phyloP scores from a whole-genome alignment of 1,140 invertebrate genomes.

The Drosophila parabipectinata region DNA sequence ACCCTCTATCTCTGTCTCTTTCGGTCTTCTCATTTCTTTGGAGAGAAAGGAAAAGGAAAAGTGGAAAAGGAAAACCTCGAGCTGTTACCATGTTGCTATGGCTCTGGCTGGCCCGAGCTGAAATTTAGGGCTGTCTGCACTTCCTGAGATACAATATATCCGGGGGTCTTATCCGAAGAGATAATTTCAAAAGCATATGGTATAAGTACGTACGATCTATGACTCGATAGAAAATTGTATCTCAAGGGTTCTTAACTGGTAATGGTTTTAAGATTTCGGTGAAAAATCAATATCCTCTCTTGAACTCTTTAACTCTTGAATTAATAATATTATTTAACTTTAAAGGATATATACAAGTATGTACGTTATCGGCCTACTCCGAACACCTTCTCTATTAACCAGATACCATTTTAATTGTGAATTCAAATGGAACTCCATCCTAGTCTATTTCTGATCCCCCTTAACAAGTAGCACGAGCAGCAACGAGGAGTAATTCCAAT shows the following conservation, averaged over 20 bases:
- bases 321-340: too few relatives aligned
- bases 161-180: constrained; percentile 12
- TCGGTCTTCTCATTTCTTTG: not conserved
- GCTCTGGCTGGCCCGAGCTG: constrained; percentile 12
- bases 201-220: not conserved
- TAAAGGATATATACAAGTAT: not conserved
- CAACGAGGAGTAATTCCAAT: constrained; percentile 65
- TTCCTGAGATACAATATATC: constrained; percentile 24
- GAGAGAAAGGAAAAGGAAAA: constrained; percentile 18
- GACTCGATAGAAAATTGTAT: not conserved
- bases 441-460: not conserved
- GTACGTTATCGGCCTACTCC: not conserved
- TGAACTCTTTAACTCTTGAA: too few relatives aligned
- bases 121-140: constrained; percentile 31
- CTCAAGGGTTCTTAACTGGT: not conserved
- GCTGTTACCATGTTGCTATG: constrained; percentile 56
- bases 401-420: constrained; percentile 32
- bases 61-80: constrained; percentile 24
- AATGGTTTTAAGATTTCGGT: not conserved
- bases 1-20: constrained; percentile 1
- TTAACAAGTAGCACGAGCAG: constrained; percentile 1
- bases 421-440: constrained; percentile 8
- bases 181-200: constrained; percentile 43
- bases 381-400: not conserved
- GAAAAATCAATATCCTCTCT: not conserved